Evolutionary conservation across 2,113 vertebrate genomes (phyloP).

Genomic region (Sander vitreus): DNA sequence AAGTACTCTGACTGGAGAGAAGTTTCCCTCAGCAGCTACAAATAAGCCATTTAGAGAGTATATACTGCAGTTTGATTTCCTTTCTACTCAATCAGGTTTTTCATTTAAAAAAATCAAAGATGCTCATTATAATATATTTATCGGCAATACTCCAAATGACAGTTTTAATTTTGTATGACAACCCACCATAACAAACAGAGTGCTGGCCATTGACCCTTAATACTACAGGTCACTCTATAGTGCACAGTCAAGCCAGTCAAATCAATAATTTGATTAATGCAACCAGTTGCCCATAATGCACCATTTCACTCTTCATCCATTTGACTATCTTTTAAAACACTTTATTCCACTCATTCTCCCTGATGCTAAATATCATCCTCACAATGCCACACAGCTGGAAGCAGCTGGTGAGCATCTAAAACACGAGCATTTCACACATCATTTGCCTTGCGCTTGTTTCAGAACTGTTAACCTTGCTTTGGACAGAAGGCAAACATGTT

Average conservation of each 20-base stretch:
- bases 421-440: constrained; percentile 62
- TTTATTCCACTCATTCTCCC: constrained; percentile 5
- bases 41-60: neutral
- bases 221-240: constrained; percentile 1
- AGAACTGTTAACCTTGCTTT: constrained; percentile 73
- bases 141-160: neutral
- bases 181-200: neutral
- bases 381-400: constrained; percentile 58
- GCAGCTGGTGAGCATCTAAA: constrained; percentile 47
- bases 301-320: constrained; percentile 11
- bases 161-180: neutral
- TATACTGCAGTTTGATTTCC: neutral
- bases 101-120: neutral
- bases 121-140: neutral
- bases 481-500: constrained; percentile 78
- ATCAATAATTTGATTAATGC: constrained; percentile 27
- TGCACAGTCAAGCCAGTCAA: constrained; percentile 6
- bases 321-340: constrained; percentile 14
- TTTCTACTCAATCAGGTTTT: neutral
- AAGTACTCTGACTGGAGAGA: constrained; percentile 17
- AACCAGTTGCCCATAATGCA: constrained; percentile 20
- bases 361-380: constrained; percentile 37
- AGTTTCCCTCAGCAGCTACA: constrained; percentile 36
- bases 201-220: constrained; percentile 5
- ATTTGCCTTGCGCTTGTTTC: constrained; percentile 71